Base-by-base conservation (phyloP, 2,888 invertebrate species). In the Spilarctia lutea region DNA sequence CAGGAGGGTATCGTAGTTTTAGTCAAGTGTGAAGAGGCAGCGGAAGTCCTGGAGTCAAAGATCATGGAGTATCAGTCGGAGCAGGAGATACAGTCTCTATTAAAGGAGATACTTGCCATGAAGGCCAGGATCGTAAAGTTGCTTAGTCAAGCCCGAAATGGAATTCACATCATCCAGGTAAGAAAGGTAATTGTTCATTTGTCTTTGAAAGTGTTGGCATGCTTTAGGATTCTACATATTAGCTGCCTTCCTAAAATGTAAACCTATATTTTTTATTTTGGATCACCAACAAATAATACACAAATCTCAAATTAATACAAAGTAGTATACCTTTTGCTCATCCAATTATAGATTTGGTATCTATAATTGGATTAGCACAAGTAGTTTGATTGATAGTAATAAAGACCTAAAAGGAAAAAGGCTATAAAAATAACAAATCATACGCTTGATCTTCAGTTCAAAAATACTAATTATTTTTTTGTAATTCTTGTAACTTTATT, bases 1-100 rank as follows among this genome's bases (percentile, higher is more conserved):
- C 94, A 98, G 98, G 96, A 96, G 87, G 97, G 98, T 83, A 96
- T 97, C 85, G 94, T 96, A 84, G 97, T 98, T 90, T 96, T 98
- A 85, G 96, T 96, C 90, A 96, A 96, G 88, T 97, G 97, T 89
- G 97, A 97, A 80, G 96, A 96, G 83, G 97, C 97, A 82, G 97
- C 97, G 0, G 95, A 96, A 67, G 95, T 97, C 39, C 92, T 98
- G 63, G 97, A 97, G 87, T 95, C 96, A 70, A 96, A 96, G 87
- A 94, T 98, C 69, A 96, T 96, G 88, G 96, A 96, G 82, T 94
- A 97, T 83, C 97, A 97, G 27, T 96, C 96, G 75, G 98, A 98
- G 91, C 91, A 96, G 65, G 98, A 97, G 86, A 96, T 96, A 30
- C 96, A 97, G 87, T 90, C 91, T 48, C 91, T 97, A 75, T 91